Base-by-base conservation (phyloP, 2,888 invertebrate species). In the Oasisia sp. region DNA sequence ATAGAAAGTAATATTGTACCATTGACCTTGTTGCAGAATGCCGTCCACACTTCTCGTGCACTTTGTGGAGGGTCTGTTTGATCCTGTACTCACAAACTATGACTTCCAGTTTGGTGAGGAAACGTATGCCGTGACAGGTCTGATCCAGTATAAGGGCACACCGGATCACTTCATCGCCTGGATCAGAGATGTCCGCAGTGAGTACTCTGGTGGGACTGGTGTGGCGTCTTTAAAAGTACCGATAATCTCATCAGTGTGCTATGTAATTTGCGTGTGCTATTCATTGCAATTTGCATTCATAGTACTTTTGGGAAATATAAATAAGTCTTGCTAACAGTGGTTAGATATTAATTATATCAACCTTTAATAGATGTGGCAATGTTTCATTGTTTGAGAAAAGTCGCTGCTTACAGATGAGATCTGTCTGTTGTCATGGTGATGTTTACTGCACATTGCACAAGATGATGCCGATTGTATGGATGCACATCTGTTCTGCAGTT, bases 131-230 rank as follows among this genome's bases (percentile, higher is more conserved):
- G 95, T 96, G 44, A 95, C 95, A 0, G 95, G 95, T 2, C 94
- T 95, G 27, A 94, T 96, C 27, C 96, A 96, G 94, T 96, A 95
- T 93, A 94, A 94, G 91, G 95, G 94, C 92, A 94, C 94, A 90
- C 96, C 96, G 4, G 95, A 96, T 92, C 96, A 96, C 93, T 96
- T 96, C 93, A 95, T 95, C 19, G 94, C 95, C 14, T 96, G 96
- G 96, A 94, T 96, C 58, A 93, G 95, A 91, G 94, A 95, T 93
- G 94, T 94, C n/a, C 91, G 32, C 14, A 91, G 94, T 94, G 91
- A 93, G 93, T 93, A 91, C 50, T 91, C 32, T 44, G 12, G 89
- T 92, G 58, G 91, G 32, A n/a, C 14, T 74, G n/a, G 27, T 74
- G 27, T n/a, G 74, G 74, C 27, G 27, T 19, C 74, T 27, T 74